These are phyloP conservation scores for Copsychus sechellarum DNA, from an alignment of 2,113 vertebrate genomes.

Conservation along the genomic window DNA sequence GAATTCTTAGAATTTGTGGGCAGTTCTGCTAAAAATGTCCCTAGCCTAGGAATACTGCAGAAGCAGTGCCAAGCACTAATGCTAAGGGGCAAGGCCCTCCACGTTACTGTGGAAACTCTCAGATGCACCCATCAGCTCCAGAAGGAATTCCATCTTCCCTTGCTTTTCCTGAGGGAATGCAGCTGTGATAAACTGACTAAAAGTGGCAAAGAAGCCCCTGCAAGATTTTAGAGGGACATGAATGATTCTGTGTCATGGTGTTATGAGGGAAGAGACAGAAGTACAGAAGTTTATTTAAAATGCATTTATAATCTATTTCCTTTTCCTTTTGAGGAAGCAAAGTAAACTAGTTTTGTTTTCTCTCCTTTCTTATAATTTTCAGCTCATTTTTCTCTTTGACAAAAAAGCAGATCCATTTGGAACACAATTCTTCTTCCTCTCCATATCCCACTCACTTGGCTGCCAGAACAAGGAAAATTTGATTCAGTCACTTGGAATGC, in stretches of 20 bases:
- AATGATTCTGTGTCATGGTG: background rate
- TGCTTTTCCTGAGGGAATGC: background rate
- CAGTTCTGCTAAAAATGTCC: background rate
- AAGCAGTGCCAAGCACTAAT: background rate
- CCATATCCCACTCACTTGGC: background rate
- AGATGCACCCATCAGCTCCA: background rate
- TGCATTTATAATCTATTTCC: background rate
- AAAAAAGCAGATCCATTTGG: background rate
- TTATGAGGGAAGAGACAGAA: background rate
- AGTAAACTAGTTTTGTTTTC: background rate
- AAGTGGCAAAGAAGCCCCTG: background rate
- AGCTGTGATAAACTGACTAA: background rate
- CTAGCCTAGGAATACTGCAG: background rate
- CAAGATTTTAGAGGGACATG: background rate
- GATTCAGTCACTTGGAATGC: constrained; percentile 14
- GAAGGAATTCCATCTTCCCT: background rate
- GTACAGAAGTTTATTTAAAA: background rate
- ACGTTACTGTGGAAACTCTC: background rate
- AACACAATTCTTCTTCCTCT: background rate
- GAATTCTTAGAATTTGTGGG: background rate
- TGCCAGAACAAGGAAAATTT: background rate
- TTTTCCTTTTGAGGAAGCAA: background rate
- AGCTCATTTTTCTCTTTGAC: background rate
- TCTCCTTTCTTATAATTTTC: background rate
- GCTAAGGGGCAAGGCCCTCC: background rate